Percentiles rank a stretch among this genome's conserved stretches.
Evolutionary conservation across 2,113 vertebrate species (phyloP).

Genomic region (Hypanus sabinus): DNA sequence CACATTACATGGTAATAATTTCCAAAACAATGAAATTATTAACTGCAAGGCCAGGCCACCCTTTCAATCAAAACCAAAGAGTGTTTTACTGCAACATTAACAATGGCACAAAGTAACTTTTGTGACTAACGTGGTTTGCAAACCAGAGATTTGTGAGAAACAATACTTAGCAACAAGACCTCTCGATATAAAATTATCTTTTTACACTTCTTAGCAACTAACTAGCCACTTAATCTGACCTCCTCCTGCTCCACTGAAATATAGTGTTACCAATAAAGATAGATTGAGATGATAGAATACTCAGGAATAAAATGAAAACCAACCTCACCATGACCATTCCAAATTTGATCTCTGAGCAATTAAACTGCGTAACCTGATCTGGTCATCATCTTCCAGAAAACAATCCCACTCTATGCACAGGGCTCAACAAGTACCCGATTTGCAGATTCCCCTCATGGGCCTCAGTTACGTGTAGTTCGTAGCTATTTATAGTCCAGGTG

Average conservation of each 20-base stretch:
- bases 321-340: no score
- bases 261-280: not conserved
- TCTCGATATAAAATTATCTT: not conserved
- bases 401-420: no score
- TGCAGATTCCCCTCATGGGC: no score
- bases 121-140: not conserved
- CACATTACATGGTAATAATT: not conserved
- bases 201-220: not conserved
- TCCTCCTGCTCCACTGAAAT: not conserved
- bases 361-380: no score
- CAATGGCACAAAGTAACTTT: not conserved
- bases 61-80: not conserved
- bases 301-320: no score
- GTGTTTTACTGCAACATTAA: not conserved
- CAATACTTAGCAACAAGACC: not conserved
- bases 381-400: no score
- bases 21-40: constrained; percentile 1
- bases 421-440: no score
- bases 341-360: no score
- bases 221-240: not conserved
- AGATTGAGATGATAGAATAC: no score
- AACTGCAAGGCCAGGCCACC: not conserved
- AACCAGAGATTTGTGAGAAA: not conserved
- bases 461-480: no score
- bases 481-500: no score